phyloP scores from a whole-genome alignment of 2,888 invertebrate genomes.

The Rotaria sp. region DNA sequence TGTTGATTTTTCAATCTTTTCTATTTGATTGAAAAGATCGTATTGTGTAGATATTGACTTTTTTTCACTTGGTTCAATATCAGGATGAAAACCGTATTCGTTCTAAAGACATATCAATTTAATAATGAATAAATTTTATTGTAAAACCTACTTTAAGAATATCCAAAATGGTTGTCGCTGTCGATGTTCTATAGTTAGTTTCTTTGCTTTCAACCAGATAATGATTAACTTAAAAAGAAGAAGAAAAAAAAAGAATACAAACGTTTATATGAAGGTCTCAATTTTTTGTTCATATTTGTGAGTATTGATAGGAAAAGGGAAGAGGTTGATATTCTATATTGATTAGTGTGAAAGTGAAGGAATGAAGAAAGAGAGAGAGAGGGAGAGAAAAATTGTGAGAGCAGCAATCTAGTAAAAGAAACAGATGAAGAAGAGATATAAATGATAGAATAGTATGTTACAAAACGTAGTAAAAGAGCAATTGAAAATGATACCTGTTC shows the following conservation, averaged over 20 bases:
- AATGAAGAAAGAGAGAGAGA: background rate
- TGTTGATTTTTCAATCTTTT: background rate
- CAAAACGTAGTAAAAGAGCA: background rate
- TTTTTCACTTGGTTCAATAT: background rate
- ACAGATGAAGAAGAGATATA: constrained; percentile 10
- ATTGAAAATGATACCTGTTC: constrained; percentile 9
- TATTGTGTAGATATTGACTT: background rate
- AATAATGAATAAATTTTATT: background rate
- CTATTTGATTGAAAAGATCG: background rate
- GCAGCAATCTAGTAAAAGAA: background rate
- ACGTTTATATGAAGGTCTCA: background rate
- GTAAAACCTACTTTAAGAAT: background rate
- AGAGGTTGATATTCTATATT: constrained; percentile 4
- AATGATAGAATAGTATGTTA: constrained; percentile 12
- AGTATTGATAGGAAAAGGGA: background rate
- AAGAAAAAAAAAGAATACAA: background rate
- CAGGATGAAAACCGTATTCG: background rate
- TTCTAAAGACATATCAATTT: background rate
- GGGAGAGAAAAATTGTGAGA: too few relatives aligned
- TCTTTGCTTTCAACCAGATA: background rate
- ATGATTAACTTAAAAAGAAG: background rate
- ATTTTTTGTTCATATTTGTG: constrained; percentile 5
- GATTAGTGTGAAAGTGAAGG: constrained; percentile 2
- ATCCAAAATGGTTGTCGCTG: background rate
- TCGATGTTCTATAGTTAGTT: background rate